A percentile compares a stretch with the other conserved stretches of the same genome.
phyloP scores from a whole-genome alignment of 1,140 invertebrate species.

The Ips typographus region DNA sequence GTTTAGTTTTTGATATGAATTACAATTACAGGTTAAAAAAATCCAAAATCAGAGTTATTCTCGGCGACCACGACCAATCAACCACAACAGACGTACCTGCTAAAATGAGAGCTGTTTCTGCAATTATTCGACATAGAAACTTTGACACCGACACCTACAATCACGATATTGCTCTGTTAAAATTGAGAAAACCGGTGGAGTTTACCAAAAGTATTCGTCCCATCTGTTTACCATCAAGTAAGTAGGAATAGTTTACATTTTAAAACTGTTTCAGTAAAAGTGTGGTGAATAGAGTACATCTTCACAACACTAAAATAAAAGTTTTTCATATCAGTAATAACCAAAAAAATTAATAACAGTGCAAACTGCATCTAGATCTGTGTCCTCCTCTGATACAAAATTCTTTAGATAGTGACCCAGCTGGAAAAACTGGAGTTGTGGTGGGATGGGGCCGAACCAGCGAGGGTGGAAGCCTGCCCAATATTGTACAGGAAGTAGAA shows the following conservation, averaged over 20 bases:
- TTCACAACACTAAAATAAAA: neutral
- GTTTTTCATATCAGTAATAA: too few species aligned
- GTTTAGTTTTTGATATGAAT: too few species aligned
- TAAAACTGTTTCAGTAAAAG: neutral
- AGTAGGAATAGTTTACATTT: slow-evolving; percentile 37
- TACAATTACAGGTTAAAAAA: slow-evolving; percentile 62
- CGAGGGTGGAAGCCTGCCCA: slow-evolving; percentile 78
- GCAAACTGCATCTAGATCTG: neutral
- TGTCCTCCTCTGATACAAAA: neutral
- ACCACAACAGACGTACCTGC: slow-evolving; percentile 73
- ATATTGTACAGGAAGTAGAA: slow-evolving; percentile 77
- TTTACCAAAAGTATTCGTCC: slow-evolving; percentile 80
- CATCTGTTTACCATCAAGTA: slow-evolving; percentile 73
- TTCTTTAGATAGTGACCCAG: slow-evolving; percentile 57
- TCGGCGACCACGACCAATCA: slow-evolving; percentile 80
- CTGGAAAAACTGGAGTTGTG: slow-evolving; percentile 72
- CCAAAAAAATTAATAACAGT: too few species aligned
- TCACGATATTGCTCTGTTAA: slow-evolving; percentile 82
- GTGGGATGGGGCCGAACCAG: slow-evolving; percentile 83
- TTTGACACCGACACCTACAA: slow-evolving; percentile 84
- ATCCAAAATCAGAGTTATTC: slow-evolving; percentile 75
- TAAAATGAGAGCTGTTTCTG: slow-evolving; percentile 75
- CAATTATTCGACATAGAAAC: slow-evolving; percentile 74
- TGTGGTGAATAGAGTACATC: too few species aligned
- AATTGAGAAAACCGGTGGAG: slow-evolving; percentile 71